Evolutionary conservation across 2,113 vertebrate genomes (phyloP).

Genomic region (Microcebus tavaratra): DNA sequence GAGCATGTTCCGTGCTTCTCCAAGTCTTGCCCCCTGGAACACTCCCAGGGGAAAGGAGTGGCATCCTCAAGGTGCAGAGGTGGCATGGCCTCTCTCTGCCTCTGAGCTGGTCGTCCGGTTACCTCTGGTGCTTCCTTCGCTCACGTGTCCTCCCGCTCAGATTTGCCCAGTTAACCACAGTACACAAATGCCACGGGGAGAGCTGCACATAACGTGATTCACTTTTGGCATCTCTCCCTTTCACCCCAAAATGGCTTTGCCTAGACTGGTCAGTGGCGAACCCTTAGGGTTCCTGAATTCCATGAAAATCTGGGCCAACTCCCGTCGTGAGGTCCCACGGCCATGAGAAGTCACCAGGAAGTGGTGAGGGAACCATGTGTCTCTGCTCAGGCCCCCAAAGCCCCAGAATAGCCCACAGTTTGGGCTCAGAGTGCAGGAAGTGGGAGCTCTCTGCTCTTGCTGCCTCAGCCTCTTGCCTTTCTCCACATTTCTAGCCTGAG

Average conservation of each 20-base stretch:
- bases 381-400: background rate
- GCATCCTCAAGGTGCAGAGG: background rate
- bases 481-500: background rate
- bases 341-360: background rate
- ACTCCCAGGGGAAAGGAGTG: background rate
- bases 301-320: background rate
- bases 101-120: background rate
- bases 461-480: background rate
- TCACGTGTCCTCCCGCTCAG: background rate
- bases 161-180: background rate
- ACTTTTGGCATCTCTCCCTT: background rate
- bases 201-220: background rate
- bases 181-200: background rate
- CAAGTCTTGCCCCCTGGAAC: background rate
- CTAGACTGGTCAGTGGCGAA: background rate
- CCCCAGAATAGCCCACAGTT: background rate
- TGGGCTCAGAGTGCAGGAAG: background rate
- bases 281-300: background rate
- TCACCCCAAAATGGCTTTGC: background rate
- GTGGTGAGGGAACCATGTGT: background rate
- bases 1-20: background rate
- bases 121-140: background rate
- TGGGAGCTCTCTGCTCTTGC: background rate
- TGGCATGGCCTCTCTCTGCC: background rate
- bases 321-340: background rate